These are phyloP conservation scores for Calameuta pallipes DNA, from an alignment of 2,888 invertebrate genomes.

Conservation along the genomic window DNA sequence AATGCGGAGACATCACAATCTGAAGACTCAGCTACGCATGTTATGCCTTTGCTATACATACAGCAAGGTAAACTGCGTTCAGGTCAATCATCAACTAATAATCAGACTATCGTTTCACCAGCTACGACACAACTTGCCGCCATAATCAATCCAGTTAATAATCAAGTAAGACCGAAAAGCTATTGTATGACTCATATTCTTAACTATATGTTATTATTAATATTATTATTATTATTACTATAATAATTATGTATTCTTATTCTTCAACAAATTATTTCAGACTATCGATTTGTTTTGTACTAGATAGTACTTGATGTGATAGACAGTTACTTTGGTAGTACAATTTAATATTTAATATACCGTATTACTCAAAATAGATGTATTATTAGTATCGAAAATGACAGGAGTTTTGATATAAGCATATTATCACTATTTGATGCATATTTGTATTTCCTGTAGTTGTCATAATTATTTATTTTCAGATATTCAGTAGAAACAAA, in stretches of 20 bases:
- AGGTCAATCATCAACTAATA: constrained; percentile 43
- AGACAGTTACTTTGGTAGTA: not conserved
- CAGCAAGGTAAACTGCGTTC: constrained; percentile 56
- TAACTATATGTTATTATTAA: not conserved
- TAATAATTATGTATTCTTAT: not conserved
- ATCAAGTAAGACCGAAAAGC: constrained; percentile 42
- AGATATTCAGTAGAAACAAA: not conserved
- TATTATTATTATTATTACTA: not conserved
- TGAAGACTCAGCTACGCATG: constrained; percentile 43
- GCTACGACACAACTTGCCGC: constrained; percentile 53
- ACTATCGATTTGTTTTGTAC: not conserved
- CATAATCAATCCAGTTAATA: constrained; percentile 57
- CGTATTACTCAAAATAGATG: not conserved
- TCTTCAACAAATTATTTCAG: not conserved
- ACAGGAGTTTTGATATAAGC: not conserved
- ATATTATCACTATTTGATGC: not conserved
- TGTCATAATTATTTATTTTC: not conserved
- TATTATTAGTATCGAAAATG: not conserved
- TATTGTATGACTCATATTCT: not conserved
- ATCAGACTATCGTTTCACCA: constrained; percentile 51
- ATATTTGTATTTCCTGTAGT: not conserved
- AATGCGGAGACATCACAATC: constrained; percentile 33
- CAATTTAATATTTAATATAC: not conserved
- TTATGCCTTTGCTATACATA: constrained; percentile 60
- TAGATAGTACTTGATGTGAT: not conserved